phyloP scores from a whole-genome alignment of 2,888 invertebrate genomes.

The Furcula furcula region DNA sequence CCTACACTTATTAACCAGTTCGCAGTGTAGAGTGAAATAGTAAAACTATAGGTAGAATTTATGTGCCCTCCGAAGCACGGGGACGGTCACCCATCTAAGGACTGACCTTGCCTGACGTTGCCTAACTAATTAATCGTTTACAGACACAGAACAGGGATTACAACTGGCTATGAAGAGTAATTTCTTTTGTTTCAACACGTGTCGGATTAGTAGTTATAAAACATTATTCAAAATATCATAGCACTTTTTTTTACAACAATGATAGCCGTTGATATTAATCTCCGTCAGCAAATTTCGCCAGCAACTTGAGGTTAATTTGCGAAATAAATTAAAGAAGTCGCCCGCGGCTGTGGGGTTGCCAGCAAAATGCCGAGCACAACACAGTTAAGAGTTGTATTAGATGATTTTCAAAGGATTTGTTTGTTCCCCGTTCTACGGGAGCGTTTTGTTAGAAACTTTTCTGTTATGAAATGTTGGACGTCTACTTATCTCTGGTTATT shows the following conservation, averaged over 20 bases:
- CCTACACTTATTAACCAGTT: too few species aligned
- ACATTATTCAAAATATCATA: too few species aligned
- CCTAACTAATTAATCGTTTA: too few species aligned
- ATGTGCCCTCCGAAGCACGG: too few species aligned
- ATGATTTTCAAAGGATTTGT: constrained; percentile 68
- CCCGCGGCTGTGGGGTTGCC: constrained; percentile 52
- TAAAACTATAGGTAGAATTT: too few species aligned
- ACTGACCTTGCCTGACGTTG: too few species aligned
- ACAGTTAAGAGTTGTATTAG: constrained; percentile 63
- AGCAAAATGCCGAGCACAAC: constrained; percentile 51
- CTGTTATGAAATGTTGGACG: constrained; percentile 45
- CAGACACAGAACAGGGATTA: too few species aligned
- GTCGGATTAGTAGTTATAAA: too few species aligned
- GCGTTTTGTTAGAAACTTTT: constrained; percentile 59
- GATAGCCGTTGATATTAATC: constrained; percentile 32
- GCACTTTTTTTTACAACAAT: constrained; percentile 7
- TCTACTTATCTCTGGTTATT: constrained; percentile 48
- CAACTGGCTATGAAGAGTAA: too few species aligned
- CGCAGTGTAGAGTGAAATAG: too few species aligned
- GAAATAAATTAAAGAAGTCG: constrained; percentile 67
- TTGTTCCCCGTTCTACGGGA: constrained; percentile 41
- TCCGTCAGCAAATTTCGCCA: constrained; percentile 25
- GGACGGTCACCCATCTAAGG: too few species aligned
- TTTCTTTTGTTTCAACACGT: too few species aligned
- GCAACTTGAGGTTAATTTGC: constrained; percentile 48